These are phyloP conservation scores for Coregonus clupeaformis DNA, from an alignment of 2,113 vertebrate genomes.

Conservation along the genomic window DNA sequence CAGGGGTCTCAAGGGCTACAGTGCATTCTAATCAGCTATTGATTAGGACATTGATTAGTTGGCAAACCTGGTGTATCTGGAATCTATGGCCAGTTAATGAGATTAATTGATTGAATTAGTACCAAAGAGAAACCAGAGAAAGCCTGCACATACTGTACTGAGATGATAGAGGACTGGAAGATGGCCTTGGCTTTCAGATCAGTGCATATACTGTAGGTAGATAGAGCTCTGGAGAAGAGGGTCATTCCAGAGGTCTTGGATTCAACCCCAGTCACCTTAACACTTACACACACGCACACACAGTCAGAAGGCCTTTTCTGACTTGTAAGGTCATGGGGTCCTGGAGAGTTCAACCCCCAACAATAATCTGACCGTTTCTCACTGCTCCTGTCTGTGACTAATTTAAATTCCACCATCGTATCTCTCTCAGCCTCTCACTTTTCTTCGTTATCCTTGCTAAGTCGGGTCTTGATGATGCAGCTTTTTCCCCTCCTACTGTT, in stretches of 20 bases:
- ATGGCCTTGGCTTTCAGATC: not conserved
- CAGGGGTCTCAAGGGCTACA: conserved; percentile 14
- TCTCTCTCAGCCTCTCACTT: conserved; percentile 29
- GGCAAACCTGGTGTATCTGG: not conserved
- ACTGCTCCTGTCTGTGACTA: conserved; percentile 54
- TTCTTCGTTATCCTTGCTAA: conserved; percentile 61
- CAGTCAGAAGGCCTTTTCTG: not conserved
- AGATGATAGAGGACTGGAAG: no score
- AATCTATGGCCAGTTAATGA: not conserved
- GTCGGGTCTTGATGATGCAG: conserved; percentile 51
- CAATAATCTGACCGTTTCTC: conserved; percentile 26
- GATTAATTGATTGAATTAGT: not conserved
- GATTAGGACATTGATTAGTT: not conserved
- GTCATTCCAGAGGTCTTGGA: not conserved
- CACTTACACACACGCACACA: no score
- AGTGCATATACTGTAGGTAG: not conserved
- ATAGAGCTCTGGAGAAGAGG: not conserved
- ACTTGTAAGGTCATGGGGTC: conserved; percentile 20
- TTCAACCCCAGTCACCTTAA: not conserved
- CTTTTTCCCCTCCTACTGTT: conserved; percentile 62
- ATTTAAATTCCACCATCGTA: conserved; percentile 52
- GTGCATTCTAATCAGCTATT: conserved; percentile 37
- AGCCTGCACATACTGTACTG: not conserved
- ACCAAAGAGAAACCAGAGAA: not conserved
- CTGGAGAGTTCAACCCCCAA: conserved; percentile 42